Evolutionary conservation across 2,888 invertebrate species (phyloP), one percentile per base, ranked within the genome.

Genomic region (Syritta pipiens): DNA sequence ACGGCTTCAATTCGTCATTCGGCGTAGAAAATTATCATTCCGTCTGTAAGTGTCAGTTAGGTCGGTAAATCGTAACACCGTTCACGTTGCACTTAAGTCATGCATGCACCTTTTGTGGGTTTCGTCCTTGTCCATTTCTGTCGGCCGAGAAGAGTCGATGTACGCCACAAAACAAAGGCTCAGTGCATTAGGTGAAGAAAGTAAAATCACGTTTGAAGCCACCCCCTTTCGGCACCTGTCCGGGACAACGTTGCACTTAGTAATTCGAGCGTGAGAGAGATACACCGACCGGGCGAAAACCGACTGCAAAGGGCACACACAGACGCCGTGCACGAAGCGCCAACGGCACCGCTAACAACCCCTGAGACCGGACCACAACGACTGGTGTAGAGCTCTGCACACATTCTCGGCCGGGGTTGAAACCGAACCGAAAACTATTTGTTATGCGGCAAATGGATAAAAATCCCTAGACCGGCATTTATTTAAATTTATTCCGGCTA

Each of bases 401-500:
- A 30, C 49, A 20, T 12, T 6, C 40, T 26, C 51, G 53, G 65
- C 67, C 57, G 51, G 63, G 76, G 75, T 72, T 68, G 74, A 57
- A 79, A 62, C 60, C 42, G 30, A 79, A 67, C 72, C 74, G 30
- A 79, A 79, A 81, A 82, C 82, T 81, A 83, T 84, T 87, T 87
- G 87, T 86, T 87, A 87, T 86, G 86, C 86, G 84, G 87, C 86
- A 86, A 86, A 86, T 86, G 86, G 84, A 86, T 86, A 86, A 87
- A 88, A 88, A 87, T 87, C 87, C 87, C 86, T 84, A 86, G 86
- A 86, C 88, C 88, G 88, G 86, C 87, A 87, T 88, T 88, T 88
- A 88, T 88, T 88, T 88, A 88, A 88, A 88, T 88, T 88, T 88
- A 87, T 88, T 85, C 88, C 84, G 85, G 84, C 82, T 84, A 88